Percentiles rank a stretch among this genome's conserved stretches.
These are phyloP conservation scores for Lates japonicus DNA, from an alignment of 2,797 vertebrate species.

Conservation along the genomic window DNA sequence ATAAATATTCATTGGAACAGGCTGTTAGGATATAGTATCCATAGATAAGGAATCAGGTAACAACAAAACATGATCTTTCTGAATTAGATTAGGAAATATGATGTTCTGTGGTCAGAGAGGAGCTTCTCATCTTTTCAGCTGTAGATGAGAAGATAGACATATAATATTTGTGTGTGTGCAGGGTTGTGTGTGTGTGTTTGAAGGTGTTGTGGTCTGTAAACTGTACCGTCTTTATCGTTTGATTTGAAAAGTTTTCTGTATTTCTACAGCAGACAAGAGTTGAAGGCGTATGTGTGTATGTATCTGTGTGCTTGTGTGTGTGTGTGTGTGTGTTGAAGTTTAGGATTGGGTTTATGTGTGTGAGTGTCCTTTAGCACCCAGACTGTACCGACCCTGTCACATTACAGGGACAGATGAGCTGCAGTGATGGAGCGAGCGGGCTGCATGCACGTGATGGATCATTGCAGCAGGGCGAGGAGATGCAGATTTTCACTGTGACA, in stretches of 20 bases:
- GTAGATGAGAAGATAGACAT: constrained; percentile 18
- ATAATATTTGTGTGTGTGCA: constrained; percentile 6
- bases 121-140: constrained; percentile 25
- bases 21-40: neutral
- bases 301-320: neutral
- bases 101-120: constrained; percentile 30
- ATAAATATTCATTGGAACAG: neutral
- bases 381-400: constrained; percentile 52
- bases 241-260: neutral
- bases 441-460: constrained; percentile 61
- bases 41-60: constrained; percentile 2
- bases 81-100: constrained; percentile 24
- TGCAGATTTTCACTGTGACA: constrained; percentile 66
- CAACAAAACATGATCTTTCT: neutral
- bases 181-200: neutral
- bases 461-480: constrained; percentile 60
- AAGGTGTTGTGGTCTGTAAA: neutral
- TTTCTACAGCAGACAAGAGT: neutral
- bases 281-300: neutral
- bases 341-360: constrained; percentile 2
- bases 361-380: constrained; percentile 28
- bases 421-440: constrained; percentile 41
- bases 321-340: constrained; percentile 7
- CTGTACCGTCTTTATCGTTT: neutral
- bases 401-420: constrained; percentile 66